Evolutionary conservation across 2,113 vertebrate genomes (phyloP).

Genomic region (Cryptotis parvus): DNA sequence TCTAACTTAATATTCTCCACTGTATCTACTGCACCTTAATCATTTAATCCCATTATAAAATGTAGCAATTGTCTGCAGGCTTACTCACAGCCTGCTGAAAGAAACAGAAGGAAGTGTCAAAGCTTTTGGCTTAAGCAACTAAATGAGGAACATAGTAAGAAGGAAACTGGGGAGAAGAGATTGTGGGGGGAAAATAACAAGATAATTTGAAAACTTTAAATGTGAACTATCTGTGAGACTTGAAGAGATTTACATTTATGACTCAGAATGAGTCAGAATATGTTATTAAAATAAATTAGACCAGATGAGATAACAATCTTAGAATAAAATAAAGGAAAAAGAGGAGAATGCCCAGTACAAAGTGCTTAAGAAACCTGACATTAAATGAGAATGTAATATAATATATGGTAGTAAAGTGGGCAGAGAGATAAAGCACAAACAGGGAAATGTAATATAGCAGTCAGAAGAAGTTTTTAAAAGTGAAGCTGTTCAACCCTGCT

Average conservation of each 20-base stretch:
- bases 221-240: neutral
- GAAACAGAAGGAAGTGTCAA: neutral
- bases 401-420: neutral
- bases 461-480: neutral
- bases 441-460: neutral
- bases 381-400: neutral
- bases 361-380: neutral
- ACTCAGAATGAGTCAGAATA: neutral
- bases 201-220: neutral
- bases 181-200: neutral
- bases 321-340: neutral
- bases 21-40: too few species aligned
- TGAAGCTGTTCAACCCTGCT: neutral
- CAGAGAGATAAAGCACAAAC: neutral
- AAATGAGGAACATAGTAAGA: neutral
- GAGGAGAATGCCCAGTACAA: neutral
- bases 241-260: neutral
- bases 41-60: too few species aligned
- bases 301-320: neutral
- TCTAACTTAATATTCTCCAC: too few species aligned
- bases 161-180: neutral
- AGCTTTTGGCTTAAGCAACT: neutral
- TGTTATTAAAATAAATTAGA: neutral
- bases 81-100: too few species aligned
- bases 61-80: too few species aligned